Evolutionary conservation across 53 echinoderm and acorn worm species (phyloP), one percentile per base, ranked within the genome.

Genomic region (Zoroaster sp.): DNA sequence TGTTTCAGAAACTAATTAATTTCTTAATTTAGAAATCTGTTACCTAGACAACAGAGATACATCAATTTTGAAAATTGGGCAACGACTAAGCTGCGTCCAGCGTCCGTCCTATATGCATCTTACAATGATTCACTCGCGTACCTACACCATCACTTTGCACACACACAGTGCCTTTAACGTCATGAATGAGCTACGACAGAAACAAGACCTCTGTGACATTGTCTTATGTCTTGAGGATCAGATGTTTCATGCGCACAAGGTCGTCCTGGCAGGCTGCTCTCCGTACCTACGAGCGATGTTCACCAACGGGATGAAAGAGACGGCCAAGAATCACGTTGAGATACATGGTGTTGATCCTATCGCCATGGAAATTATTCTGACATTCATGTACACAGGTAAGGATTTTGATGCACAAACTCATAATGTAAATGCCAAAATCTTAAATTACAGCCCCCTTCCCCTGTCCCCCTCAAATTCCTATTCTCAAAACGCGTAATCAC

Each of bases 231-330:
- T 97, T 11, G 98, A 97, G 76, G 89, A 94, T 49, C 98, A 97
- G 44, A 83, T 89, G 49, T 97, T 95, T 77, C 91, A 91, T 7
- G 98, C 98, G 10, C 98, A 97, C 75, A 94, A 94, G 67, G 94
- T 99, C 46, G 96, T 99, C 14, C 87, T 99, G n/a, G 99, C 99
- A 14, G 96, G 99, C 8, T 99, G 99, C 77, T 99, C 96, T 7
- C 96, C 99, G 34, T 99, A 99, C 89, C 94, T 99, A 11, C 93
- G 96, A 1, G 99, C 99, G 63, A 99, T 99, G 99, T 99, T 99
- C 87, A 99, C 99, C 35, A 99, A 99, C 76, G 99, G 99, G 33
- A 99, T 99, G 99, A 89, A 94, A 80, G 99, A 99, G 78, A 96
- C 99, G 11, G 93, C 93, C 21, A 94, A 96, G 76, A 92, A 93